These are phyloP conservation scores for Actias luna DNA, from an alignment of 2,888 invertebrate species.

Conservation along the genomic window DNA sequence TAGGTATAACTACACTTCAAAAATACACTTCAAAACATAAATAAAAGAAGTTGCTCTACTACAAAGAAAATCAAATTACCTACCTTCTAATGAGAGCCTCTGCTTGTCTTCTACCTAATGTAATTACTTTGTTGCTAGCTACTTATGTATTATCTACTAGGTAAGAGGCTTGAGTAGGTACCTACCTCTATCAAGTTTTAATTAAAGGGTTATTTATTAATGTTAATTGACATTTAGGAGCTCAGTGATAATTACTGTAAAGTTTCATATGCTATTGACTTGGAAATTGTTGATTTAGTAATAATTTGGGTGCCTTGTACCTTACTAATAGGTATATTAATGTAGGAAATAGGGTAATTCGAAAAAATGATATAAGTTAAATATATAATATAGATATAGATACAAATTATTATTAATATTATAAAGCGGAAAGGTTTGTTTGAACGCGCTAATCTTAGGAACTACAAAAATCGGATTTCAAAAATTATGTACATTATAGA, in stretches of 20 bases:
- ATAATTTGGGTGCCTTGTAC: not conserved
- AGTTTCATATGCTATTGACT: conserved; percentile 1
- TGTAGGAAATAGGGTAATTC: not conserved
- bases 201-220: conserved; percentile 7
- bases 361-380: not conserved
- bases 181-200: not conserved
- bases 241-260: not conserved
- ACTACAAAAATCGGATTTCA: too few relatives aligned
- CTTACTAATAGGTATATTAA: not conserved
- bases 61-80: not conserved
- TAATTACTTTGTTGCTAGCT: not conserved
- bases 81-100: not conserved
- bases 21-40: not conserved
- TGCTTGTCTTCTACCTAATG: not conserved
- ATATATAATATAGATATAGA: too few relatives aligned
- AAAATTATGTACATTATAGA: too few relatives aligned
- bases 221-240: conserved; percentile 7
- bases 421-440: too few relatives aligned
- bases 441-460: too few relatives aligned
- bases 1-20: too few relatives aligned
- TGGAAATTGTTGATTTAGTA: not conserved
- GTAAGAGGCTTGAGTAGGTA: not conserved
- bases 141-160: not conserved
- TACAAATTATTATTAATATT: too few relatives aligned
- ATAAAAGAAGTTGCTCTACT: not conserved